Conservation (phyloP, 2,113 vertebrate species). For the Coregonus clupeaformis region DNA sequence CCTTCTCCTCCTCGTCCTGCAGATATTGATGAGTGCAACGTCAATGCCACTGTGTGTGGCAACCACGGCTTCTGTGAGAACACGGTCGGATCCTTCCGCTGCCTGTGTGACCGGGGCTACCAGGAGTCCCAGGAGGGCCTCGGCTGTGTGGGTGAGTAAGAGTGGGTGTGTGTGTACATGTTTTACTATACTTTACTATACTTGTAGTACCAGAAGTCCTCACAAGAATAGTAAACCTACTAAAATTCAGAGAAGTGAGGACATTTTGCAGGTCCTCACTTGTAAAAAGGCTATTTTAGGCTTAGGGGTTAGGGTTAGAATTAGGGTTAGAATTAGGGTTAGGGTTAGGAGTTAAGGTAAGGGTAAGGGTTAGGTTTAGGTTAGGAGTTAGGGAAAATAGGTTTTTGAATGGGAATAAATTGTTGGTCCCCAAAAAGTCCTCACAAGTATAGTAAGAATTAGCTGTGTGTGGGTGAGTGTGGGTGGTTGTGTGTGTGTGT, state of each 20-base stretch:
- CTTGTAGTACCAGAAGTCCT: too few species aligned
- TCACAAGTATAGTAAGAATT: conserved; percentile 76
- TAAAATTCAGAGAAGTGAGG: too few species aligned
- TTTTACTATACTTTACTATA: too few species aligned
- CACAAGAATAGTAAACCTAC: too few species aligned
- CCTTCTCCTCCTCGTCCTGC: conserved; percentile 37
- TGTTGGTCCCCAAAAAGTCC: conserved; percentile 70
- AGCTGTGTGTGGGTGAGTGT: not conserved
- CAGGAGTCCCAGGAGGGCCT: conserved; percentile 82
- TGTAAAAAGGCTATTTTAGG: too few species aligned
- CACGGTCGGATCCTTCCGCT: conserved; percentile 87
- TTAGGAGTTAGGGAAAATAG: conserved; percentile 64
- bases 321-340: too few species aligned
- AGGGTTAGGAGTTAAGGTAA: too few species aligned
- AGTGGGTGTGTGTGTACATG: too few species aligned
- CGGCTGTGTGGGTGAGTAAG: conserved; percentile 85
- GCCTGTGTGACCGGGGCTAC: conserved; percentile 93
- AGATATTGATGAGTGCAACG: conserved; percentile 92
- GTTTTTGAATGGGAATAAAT: too few species aligned
- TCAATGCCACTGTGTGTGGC: conserved; percentile 83
- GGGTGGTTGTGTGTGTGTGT: conserved; percentile 11
- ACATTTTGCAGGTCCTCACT: conserved; percentile 74
- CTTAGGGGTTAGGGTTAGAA: too few species aligned
- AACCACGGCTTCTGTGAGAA: conserved; percentile 92
- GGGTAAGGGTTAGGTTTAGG: too few species aligned